Conservation (phyloP, 1,140 invertebrate species). For the Pogonognathellus flavescens region DNA sequence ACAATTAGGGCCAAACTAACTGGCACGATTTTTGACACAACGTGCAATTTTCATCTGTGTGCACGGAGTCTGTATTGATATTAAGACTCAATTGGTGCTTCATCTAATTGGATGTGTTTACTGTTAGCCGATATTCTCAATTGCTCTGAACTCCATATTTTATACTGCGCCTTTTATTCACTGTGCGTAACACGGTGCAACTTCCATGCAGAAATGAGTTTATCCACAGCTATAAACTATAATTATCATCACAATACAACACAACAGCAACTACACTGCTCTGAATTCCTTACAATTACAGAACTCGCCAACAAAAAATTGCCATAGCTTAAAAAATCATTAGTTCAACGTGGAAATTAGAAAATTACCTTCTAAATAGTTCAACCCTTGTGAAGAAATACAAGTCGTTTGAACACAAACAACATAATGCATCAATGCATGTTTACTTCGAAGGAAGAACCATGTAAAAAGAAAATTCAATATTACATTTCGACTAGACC, state of each 20-base stretch:
- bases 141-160: too few species aligned
- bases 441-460: too few species aligned
- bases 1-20: constrained; percentile 28
- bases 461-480: too few species aligned
- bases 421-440: too few species aligned
- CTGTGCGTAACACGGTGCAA: constrained; percentile 4
- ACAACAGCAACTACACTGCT: constrained; percentile 19
- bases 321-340: neutral
- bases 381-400: too few species aligned
- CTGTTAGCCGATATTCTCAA: constrained; percentile 2
- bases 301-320: too few species aligned
- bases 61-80: constrained; percentile 3
- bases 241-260: constrained; percentile 11
- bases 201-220: constrained; percentile 17
- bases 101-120: constrained; percentile 9
- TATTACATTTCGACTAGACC: too few species aligned
- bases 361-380: too few species aligned
- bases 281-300: constrained; percentile 2
- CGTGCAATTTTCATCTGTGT: constrained; percentile 26
- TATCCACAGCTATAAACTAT: neutral
- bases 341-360: neutral
- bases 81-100: constrained; percentile 22
- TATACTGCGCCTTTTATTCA: neutral
- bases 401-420: too few species aligned
- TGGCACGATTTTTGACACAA: constrained; percentile 26